phyloP scores from a whole-genome alignment of 2,888 invertebrate genomes.

The Phyllotreta striolata region DNA sequence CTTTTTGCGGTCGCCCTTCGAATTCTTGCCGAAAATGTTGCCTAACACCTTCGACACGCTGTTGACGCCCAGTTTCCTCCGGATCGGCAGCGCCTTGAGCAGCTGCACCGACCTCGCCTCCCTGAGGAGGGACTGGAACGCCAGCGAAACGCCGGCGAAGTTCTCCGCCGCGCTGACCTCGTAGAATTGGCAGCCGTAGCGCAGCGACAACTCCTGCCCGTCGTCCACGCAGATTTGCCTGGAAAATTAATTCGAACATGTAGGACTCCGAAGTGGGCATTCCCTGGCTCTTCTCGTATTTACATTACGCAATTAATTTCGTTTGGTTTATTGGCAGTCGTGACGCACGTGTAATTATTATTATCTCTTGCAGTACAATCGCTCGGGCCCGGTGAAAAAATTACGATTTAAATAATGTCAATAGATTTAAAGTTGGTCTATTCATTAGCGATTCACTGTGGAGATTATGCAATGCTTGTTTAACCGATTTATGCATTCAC shows the following conservation, averaged over 20 bases:
- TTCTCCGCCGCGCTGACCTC: conserved; percentile 87
- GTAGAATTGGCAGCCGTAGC: conserved; percentile 83
- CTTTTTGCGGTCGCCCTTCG: conserved; percentile 78
- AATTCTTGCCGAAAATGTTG: conserved; percentile 82
- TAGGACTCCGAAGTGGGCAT: conserved; percentile 1
- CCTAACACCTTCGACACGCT: conserved; percentile 81
- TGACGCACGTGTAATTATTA: not conserved
- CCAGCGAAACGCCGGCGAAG: conserved; percentile 80
- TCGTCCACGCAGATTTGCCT: conserved; percentile 82
- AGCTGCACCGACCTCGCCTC: conserved; percentile 82
- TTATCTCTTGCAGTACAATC: conserved; percentile 7
- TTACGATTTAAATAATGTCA: conserved; percentile 34
- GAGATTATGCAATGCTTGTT: too few relatives aligned
- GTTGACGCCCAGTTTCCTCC: conserved; percentile 78
- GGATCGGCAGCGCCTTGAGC: conserved; percentile 71
- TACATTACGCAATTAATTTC: not conserved
- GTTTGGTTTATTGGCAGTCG: too few relatives aligned
- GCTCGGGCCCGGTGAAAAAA: conserved; percentile 16
- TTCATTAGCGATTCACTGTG: too few relatives aligned
- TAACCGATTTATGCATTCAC: too few relatives aligned
- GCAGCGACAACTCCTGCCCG: conserved; percentile 79
- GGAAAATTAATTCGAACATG: conserved; percentile 54
- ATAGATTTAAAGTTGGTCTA: conserved; percentile 1
- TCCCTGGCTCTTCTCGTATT: not conserved
- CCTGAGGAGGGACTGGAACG: conserved; percentile 77